These are phyloP conservation scores for Cyanoliseus patagonus DNA, from an alignment of 2,113 vertebrate species.

Conservation along the genomic window DNA sequence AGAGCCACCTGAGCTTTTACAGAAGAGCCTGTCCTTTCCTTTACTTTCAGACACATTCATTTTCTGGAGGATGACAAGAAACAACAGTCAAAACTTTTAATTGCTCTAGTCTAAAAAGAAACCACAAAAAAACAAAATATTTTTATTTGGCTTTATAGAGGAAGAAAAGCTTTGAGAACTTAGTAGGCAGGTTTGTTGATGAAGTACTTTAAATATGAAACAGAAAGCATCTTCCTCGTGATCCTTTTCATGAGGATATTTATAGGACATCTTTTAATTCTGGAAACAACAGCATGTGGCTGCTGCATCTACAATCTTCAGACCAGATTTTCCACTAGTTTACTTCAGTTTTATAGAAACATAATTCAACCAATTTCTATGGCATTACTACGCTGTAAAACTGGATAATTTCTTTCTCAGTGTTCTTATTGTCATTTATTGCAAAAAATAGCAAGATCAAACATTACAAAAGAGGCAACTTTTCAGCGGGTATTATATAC, in stretches of 20 bases:
- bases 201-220: not conserved
- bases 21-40: not conserved
- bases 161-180: conserved; percentile 34
- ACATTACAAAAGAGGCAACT: not conserved
- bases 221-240: not conserved
- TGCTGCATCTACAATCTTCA: not conserved
- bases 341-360: not conserved
- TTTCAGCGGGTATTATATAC: not conserved
- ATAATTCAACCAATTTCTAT: not conserved
- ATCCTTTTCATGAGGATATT: not conserved
- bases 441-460: not conserved
- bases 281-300: not conserved
- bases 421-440: not conserved
- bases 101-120: not conserved
- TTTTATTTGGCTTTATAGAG: not conserved
- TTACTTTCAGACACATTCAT: not conserved
- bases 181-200: not conserved
- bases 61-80: not conserved
- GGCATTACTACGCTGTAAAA: not conserved
- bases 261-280: not conserved
- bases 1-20: not conserved
- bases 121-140: not conserved
- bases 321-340: not conserved
- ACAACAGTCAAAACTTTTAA: conserved; percentile 18
- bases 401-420: not conserved